Evolutionary conservation across 2,797 vertebrate genomes (phyloP).

Genomic region (Neopelma chrysocephalum): DNA sequence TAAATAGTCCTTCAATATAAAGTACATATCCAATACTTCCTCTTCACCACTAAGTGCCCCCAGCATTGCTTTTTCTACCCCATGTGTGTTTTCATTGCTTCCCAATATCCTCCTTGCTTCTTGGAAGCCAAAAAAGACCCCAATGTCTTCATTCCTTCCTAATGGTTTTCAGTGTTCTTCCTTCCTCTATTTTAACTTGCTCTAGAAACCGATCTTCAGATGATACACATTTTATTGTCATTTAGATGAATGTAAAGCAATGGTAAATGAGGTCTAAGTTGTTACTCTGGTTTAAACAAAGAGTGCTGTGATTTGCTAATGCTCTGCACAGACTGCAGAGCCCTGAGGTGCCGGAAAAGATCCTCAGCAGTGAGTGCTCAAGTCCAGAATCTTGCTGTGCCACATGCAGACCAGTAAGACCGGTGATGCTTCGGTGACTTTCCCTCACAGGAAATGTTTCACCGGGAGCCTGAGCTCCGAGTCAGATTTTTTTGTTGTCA

Average conservation of each 20-base stretch:
- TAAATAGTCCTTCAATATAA: neutral
- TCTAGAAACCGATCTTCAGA: neutral
- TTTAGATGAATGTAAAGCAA: neutral
- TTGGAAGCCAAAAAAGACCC: neutral
- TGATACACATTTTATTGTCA: neutral
- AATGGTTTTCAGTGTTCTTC: neutral
- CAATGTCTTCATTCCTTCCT: neutral
- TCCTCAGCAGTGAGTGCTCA: neutral
- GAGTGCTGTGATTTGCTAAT: neutral
- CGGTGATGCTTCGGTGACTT: neutral
- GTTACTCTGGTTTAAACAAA: neutral
- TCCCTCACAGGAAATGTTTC: neutral
- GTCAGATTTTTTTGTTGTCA: neutral
- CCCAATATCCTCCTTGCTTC: neutral
- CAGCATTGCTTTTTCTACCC: neutral
- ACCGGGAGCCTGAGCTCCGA: neutral
- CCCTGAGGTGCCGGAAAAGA: neutral
- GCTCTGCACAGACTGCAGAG: slow-evolving; percentile 16
- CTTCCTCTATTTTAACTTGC: neutral
- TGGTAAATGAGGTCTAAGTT: neutral
- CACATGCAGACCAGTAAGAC: neutral
- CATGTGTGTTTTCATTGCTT: neutral
- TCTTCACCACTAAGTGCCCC: neutral
- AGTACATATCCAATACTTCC: neutral
- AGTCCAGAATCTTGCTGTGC: slow-evolving; percentile 20